Evolutionary conservation across 1,140 invertebrate genomes (phyloP).

Genomic region (Leptinotarsa lineolata): DNA sequence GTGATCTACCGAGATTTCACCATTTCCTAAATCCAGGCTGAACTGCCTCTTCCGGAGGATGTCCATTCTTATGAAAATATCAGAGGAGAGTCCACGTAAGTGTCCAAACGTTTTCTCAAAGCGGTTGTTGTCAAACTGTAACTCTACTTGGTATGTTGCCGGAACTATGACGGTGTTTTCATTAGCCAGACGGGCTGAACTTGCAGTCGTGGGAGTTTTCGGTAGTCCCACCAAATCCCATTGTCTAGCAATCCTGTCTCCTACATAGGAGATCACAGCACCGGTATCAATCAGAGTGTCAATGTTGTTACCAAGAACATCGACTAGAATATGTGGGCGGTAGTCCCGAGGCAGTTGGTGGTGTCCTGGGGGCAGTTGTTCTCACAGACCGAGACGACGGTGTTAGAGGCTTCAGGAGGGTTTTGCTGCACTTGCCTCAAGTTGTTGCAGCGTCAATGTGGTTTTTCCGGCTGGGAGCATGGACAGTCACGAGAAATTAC

Average conservation of each 20-base stretch:
- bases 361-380: too few relatives aligned
- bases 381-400: too few relatives aligned
- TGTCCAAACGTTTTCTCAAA: not conserved
- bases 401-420: too few relatives aligned
- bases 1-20: constrained; percentile 4
- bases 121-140: too few relatives aligned
- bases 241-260: constrained; percentile 20
- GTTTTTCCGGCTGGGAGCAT: not conserved
- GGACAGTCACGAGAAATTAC: constrained; percentile 17
- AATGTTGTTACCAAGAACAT: too few relatives aligned
- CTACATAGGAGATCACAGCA: constrained; percentile 15
- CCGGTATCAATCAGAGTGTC: constrained; percentile 18
- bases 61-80: not conserved
- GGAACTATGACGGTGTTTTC: not conserved
- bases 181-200: not conserved
- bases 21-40: not conserved
- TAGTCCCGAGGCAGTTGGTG: not conserved
- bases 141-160: not conserved
- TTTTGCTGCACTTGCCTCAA: not conserved
- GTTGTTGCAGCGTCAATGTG: not conserved
- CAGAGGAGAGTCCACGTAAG: not conserved
- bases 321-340: not conserved
- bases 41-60: not conserved
- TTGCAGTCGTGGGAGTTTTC: not conserved
- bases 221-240: not conserved